Evolutionary conservation across 2,888 invertebrate genomes (phyloP).

Genomic region (Troides aeacus): DNA sequence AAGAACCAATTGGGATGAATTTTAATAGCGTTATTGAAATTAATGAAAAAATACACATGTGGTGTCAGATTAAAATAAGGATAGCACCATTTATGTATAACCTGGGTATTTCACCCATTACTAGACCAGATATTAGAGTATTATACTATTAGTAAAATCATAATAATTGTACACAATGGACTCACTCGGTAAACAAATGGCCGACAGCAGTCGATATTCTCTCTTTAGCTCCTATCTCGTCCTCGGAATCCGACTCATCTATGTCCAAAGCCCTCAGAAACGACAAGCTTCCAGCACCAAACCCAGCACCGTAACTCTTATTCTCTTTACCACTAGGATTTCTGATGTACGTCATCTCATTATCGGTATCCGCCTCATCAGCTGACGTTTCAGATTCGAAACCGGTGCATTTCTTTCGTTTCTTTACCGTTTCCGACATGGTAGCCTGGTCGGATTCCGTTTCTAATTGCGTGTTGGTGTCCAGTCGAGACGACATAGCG

Average conservation of each 20-base stretch:
- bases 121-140: too few relatives aligned
- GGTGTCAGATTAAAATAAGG: too few relatives aligned
- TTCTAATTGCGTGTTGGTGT: slow-evolving; percentile 51
- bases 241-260: slow-evolving; percentile 87
- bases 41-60: too few relatives aligned
- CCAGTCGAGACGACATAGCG: slow-evolving; percentile 72
- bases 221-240: slow-evolving; percentile 84
- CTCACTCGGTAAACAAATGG: slow-evolving; percentile 87
- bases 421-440: slow-evolving; percentile 46
- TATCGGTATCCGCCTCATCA: slow-evolving; percentile 79
- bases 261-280: slow-evolving; percentile 74
- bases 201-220: slow-evolving; percentile 86
- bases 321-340: slow-evolving; percentile 61
- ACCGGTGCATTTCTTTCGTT: slow-evolving; percentile 59
- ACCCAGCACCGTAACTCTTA: slow-evolving; percentile 61
- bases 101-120: too few relatives aligned
- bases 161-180: slow-evolving; percentile 21
- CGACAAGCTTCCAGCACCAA: slow-evolving; percentile 70
- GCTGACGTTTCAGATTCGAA: slow-evolving; percentile 80
- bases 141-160: too few relatives aligned
- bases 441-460: slow-evolving; percentile 46
- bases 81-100: too few relatives aligned
- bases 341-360: slow-evolving; percentile 81
- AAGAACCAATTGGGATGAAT: too few relatives aligned
- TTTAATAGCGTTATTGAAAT: too few relatives aligned